Conservation (phyloP, 2,797 vertebrate species). For the Schizopygopsis pylzovi region DNA sequence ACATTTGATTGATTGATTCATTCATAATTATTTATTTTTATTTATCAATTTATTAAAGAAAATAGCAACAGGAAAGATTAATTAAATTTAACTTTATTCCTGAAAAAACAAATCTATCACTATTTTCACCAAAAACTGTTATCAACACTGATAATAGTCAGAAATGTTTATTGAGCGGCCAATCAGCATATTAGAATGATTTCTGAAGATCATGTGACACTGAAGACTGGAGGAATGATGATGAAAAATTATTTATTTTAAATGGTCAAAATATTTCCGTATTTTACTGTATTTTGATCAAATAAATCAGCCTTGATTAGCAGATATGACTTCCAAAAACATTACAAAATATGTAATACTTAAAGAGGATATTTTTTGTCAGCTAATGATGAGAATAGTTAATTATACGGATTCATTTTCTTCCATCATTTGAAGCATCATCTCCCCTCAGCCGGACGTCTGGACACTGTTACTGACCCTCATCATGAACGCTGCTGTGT, state of each 20-base stretch:
- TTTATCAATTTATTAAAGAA: too few relatives aligned
- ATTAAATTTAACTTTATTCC: too few relatives aligned
- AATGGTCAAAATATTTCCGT: not conserved
- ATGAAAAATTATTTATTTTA: not conserved
- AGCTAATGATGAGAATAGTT: not conserved
- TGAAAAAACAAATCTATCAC: not conserved
- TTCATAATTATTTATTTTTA: too few relatives aligned
- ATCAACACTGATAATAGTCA: not conserved
- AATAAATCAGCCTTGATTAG: not conserved
- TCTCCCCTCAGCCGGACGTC: not conserved
- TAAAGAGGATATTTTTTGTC: not conserved
- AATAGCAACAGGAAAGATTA: too few relatives aligned
- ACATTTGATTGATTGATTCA: too few relatives aligned
- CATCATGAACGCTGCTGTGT: not conserved
- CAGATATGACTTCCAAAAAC: not conserved
- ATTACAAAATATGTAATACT: not conserved
- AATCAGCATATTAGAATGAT: not conserved
- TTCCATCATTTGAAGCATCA: not conserved
- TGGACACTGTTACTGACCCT: not conserved
- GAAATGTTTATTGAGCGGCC: not conserved
- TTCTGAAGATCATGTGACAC: not conserved
- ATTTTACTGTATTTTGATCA: not conserved
- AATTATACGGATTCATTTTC: not conserved
- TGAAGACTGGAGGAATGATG: not conserved
- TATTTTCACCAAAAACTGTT: not conserved